Conservation (phyloP, 2,888 invertebrate species). For the Lithophane leautieri region DNA sequence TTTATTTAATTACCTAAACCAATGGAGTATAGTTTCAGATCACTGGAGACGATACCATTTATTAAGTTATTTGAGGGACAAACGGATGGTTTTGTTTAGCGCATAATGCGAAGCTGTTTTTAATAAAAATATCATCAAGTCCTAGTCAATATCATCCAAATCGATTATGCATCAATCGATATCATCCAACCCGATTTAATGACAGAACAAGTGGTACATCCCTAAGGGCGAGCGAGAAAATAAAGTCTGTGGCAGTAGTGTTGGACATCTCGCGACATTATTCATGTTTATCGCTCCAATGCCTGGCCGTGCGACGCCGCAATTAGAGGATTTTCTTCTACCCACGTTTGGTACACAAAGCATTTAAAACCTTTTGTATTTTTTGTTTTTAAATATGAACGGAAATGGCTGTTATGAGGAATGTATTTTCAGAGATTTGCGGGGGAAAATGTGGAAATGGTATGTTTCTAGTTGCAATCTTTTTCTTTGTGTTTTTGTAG, state of each 20-base stretch:
- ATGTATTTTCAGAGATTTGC: constrained; percentile 38
- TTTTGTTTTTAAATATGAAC: constrained; percentile 61
- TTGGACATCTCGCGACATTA: constrained; percentile 86
- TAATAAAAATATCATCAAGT: too few species aligned
- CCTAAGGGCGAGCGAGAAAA: constrained; percentile 78
- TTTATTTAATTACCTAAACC: too few species aligned
- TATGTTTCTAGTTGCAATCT: not conserved
- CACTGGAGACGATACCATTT: too few species aligned
- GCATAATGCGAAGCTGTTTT: too few species aligned
- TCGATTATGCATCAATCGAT: not conserved
- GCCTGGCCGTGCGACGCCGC: constrained; percentile 79
- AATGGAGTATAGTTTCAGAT: too few species aligned
- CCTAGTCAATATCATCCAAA: too few species aligned
- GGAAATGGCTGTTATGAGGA: constrained; percentile 55
- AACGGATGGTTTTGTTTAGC: too few species aligned
- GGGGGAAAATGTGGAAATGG: not conserved
- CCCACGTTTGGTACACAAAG: constrained; percentile 73
- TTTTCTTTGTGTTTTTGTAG: not conserved
- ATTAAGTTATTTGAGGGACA: too few species aligned
- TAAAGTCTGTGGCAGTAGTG: constrained; percentile 80
- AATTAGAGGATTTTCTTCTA: constrained; percentile 85
- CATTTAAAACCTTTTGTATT: constrained; percentile 68
- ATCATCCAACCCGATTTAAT: constrained; percentile 54
- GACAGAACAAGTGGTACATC: constrained; percentile 43
- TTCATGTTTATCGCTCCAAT: constrained; percentile 87